These are phyloP conservation scores for Apodemus speciosus DNA, from an alignment of 2,113 vertebrate genomes.

Conservation along the genomic window DNA sequence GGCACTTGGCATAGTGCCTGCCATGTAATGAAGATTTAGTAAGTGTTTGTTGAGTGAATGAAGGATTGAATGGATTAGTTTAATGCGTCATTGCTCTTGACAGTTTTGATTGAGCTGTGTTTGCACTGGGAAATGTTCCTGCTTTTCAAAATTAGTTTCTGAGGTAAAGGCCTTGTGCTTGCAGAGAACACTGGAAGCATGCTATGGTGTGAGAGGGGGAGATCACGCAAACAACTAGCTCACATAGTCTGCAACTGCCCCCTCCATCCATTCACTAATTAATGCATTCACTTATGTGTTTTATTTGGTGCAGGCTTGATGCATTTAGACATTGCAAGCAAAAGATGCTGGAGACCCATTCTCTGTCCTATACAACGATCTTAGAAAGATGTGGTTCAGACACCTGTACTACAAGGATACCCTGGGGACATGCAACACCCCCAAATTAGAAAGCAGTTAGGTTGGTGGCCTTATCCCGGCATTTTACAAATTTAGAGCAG, in stretches of 20 bases:
- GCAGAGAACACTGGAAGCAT: background rate
- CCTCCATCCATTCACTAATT: background rate
- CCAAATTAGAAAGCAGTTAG: background rate
- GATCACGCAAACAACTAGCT: background rate
- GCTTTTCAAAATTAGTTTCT: slow-evolving; percentile 45
- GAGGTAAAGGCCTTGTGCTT: slow-evolving; percentile 46
- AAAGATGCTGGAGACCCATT: background rate
- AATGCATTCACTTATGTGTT: background rate
- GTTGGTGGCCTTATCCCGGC: no score
- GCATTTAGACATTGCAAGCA: background rate
- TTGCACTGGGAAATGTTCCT: slow-evolving; percentile 42
- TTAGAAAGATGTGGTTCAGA: background rate
- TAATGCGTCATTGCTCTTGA: slow-evolving; percentile 28
- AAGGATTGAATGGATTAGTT: slow-evolving; percentile 46
- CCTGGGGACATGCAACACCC: background rate
- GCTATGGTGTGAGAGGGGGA: background rate
- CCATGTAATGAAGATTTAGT: slow-evolving; percentile 49
- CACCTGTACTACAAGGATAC: background rate
- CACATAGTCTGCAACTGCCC: background rate
- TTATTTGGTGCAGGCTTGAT: background rate
- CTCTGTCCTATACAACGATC: background rate
- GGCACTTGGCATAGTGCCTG: background rate
- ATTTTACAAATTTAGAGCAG: background rate
- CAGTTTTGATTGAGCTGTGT: slow-evolving; percentile 56
- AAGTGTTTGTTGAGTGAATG: slow-evolving; percentile 65